Conservation (phyloP, 2,888 invertebrate species). For the Ormyrus thymus region DNA sequence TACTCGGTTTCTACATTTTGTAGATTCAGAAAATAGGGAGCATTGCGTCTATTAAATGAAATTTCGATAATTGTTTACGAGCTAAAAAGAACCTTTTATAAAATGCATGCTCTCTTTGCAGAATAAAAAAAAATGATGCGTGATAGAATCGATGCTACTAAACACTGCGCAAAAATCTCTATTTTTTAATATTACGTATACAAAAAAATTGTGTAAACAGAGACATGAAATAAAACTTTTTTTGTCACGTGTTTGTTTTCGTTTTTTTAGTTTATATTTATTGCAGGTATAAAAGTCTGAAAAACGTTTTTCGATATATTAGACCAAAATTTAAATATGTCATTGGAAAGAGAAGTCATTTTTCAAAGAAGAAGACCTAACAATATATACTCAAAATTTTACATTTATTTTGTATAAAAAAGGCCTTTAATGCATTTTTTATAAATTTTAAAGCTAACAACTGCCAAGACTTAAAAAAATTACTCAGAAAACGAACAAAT, state of each 20-base stretch:
- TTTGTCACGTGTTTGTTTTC: constrained; percentile 31
- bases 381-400: no score
- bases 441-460: no score
- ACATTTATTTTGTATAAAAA: no score
- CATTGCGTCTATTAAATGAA: constrained; percentile 10
- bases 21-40: constrained; percentile 1
- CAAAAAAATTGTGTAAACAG: constrained; percentile 20
- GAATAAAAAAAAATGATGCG: constrained; percentile 28
- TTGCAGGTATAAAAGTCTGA: no score
- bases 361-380: no score
- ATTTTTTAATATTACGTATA: constrained; percentile 35
- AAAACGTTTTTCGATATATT: no score
- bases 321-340: no score
- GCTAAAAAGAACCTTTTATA: neutral
- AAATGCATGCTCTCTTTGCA: constrained; percentile 25
- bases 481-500: no score
- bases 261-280: neutral
- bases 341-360: no score
- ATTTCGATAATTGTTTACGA: constrained; percentile 6
- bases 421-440: no score
- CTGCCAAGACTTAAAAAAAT: no score
- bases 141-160: constrained; percentile 31
- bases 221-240: constrained; percentile 31
- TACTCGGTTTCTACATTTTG: constrained; percentile 11
- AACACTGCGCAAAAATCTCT: constrained; percentile 37